Evolutionary conservation across 2,113 vertebrate species (phyloP).

Genomic region (Ictalurus furcatus): DNA sequence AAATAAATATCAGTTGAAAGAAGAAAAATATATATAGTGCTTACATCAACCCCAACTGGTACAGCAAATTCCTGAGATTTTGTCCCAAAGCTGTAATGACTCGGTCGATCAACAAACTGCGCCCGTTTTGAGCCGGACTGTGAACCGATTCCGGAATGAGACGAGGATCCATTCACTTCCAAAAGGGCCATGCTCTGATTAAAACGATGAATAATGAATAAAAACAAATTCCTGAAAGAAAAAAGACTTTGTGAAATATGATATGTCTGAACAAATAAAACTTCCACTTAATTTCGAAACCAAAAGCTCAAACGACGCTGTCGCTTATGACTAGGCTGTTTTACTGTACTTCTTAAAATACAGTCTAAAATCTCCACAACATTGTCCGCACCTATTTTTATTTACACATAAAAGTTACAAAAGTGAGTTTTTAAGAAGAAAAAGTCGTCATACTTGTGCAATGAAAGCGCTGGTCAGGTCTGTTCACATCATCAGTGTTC

Average conservation of each 20-base stretch:
- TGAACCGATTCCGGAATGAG: slow-evolving; percentile 36
- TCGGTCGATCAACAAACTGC: slow-evolving; percentile 52
- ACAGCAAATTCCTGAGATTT: slow-evolving; percentile 73
- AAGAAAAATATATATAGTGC: slow-evolving; percentile 18
- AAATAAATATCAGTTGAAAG: background rate
- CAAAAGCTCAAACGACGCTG: slow-evolving; percentile 26
- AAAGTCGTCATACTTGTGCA: slow-evolving; percentile 38
- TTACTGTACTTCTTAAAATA: background rate
- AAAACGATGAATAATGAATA: background rate
- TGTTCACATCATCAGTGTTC: slow-evolving; percentile 56
- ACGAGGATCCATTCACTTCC: slow-evolving; percentile 65
- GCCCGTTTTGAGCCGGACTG: slow-evolving; percentile 30
- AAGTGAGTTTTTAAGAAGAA: background rate
- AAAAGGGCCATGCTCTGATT: slow-evolving; percentile 72
- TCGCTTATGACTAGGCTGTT: background rate
- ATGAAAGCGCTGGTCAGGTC: slow-evolving; percentile 10
- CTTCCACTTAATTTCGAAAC: slow-evolving; percentile 32
- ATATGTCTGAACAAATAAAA: background rate
- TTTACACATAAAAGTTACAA: background rate
- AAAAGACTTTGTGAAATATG: slow-evolving; percentile 12
- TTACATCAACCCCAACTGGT: slow-evolving; percentile 74
- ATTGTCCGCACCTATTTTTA: background rate
- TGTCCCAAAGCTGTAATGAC: slow-evolving; percentile 72
- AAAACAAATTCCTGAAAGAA: background rate
- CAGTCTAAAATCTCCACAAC: too few species aligned